Base-by-base conservation (phyloP, 2,797 vertebrate genomes). In the Sparus aurata region DNA sequence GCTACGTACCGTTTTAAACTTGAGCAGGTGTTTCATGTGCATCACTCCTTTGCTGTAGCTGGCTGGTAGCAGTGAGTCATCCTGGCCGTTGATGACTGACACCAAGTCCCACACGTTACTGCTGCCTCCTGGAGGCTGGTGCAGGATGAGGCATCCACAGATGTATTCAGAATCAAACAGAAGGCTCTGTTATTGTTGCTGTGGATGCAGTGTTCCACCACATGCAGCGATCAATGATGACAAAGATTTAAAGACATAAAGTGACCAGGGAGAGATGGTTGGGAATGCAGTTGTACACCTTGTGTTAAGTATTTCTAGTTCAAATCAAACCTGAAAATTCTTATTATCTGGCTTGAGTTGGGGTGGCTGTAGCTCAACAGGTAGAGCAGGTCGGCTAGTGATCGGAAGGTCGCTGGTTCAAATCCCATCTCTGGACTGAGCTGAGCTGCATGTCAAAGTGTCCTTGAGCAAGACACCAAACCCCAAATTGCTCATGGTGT, bases 81-180 rank as follows among this genome's bases (percentile, higher is more conserved):
- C 98, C 81, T 98, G 97, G 10, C 97, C 98, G 38, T 96, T 96
- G 68, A 99, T 94, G 69, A 99, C 96, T 2, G 97, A 96, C 77
- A 99, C 97, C 84, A 99, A 89, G 90, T 97, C 97, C 98, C 98
- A 99, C 68, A 99, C 92, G 92, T 99, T 99, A 73, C 96, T 96
- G 94, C 97, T 99, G 87, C 97, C 98, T 69, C 97, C 97, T 83
- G 97, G 97, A 92, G 97, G 96, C 98, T 99, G 82, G 3, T 0
- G 30, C 8, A 12, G 12, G 45, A 61, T 0, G 25, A 12, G 54
- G 62, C 12, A 54, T 25, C 64, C 17, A 47, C 41, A 74, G 17
- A 27, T 9, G 34, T 7, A 55, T 18, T 20, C 12, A 66, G 61
- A 66, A 45, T 79, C 25, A 73, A 30, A 58, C 0, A 62, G 34